Percentiles rank a stretch among this genome's conserved stretches.
Conservation (phyloP, 1,140 invertebrate genomes). For the Oreohelix idahoensis region DNA sequence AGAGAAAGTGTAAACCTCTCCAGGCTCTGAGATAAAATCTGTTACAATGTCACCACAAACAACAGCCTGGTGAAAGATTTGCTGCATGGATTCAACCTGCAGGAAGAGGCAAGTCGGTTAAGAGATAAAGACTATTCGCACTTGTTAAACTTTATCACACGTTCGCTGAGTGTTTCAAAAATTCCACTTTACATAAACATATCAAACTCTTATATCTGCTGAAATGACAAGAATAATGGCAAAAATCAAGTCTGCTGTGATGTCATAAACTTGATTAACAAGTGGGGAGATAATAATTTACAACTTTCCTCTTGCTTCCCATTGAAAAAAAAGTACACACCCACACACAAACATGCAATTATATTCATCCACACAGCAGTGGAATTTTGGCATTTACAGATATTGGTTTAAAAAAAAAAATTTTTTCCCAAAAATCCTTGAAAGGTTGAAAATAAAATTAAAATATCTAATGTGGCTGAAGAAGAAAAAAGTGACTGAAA, state of each 20-base stretch:
- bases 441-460: too few relatives aligned
- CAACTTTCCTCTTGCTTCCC: too few relatives aligned
- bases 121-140: background rate
- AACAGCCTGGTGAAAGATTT: constrained; percentile 59
- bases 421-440: too few relatives aligned
- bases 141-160: background rate
- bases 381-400: too few relatives aligned
- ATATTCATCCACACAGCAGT: too few relatives aligned
- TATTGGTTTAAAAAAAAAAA: too few relatives aligned
- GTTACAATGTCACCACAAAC: constrained; percentile 40
- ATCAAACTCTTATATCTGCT: background rate
- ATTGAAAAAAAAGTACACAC: too few relatives aligned
- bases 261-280: too few relatives aligned
- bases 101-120: background rate
- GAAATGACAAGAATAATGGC: background rate
- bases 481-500: too few relatives aligned
- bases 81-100: constrained; percentile 59
- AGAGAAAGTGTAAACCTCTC: constrained; percentile 30
- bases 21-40: constrained; percentile 25
- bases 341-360: too few relatives aligned
- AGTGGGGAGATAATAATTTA: too few relatives aligned
- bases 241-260: background rate
- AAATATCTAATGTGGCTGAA: too few relatives aligned
- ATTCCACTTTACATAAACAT: background rate
- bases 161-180: background rate